These are phyloP conservation scores for Napeogenes sylphis DNA, from an alignment of 2,888 invertebrate genomes.

Conservation along the genomic window DNA sequence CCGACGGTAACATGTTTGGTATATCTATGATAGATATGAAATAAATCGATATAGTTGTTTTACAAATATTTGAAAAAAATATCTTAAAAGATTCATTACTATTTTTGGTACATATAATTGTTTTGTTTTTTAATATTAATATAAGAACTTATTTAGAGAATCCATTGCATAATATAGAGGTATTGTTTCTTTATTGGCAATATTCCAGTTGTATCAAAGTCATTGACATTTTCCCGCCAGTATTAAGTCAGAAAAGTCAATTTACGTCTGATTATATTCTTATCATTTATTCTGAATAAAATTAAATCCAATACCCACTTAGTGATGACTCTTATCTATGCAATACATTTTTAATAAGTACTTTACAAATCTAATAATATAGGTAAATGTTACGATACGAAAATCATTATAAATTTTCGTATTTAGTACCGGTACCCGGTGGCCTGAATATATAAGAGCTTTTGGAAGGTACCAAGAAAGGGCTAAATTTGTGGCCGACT, in stretches of 20 bases:
- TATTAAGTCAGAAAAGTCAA: constrained; percentile 4
- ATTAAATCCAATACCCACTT: constrained; percentile 7
- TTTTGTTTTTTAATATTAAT: no score
- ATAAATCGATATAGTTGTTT: no score
- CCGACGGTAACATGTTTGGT: no score
- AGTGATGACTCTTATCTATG: constrained; percentile 18
- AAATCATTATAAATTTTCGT: constrained; percentile 29
- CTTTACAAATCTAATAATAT: constrained; percentile 16
- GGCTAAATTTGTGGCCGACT: constrained; percentile 66
- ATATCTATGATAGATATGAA: no score
- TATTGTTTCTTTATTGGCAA: constrained; percentile 31
- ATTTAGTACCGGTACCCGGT: constrained; percentile 35
- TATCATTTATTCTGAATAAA: constrained; percentile 1
- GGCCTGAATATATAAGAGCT: constrained; percentile 40
- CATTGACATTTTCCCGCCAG: constrained; percentile 14
- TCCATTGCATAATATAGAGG: no score
- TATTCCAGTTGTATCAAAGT: constrained; percentile 26
- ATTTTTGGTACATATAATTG: no score
- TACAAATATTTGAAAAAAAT: no score
- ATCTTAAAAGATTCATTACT: no score
- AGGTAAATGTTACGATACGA: constrained; percentile 17
- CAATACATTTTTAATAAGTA: constrained; percentile 7
- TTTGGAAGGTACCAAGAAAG: constrained; percentile 55
- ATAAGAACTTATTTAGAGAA: no score
- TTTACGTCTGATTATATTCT: background rate